Evolutionary conservation across 1,140 invertebrate genomes (phyloP).

Genomic region (Drosophila carrolli): DNA sequence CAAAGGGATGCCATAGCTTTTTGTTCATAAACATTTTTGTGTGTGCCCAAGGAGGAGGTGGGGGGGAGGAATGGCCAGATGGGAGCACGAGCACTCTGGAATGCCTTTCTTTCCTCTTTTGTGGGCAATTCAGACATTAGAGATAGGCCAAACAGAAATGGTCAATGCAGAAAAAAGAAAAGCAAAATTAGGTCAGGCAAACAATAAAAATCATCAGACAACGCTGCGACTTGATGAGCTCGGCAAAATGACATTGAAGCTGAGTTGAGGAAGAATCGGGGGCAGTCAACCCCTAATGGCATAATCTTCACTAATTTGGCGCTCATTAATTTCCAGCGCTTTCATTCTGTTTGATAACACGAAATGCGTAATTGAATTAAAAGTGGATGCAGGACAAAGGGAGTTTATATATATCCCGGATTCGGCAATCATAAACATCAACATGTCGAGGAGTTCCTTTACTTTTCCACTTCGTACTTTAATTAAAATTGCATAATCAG

Average conservation of each 20-base stretch:
- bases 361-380: slow-evolving; percentile 81
- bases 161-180: slow-evolving; percentile 35
- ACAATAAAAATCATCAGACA: slow-evolving; percentile 81
- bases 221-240: slow-evolving; percentile 67
- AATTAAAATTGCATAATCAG: slow-evolving; percentile 73
- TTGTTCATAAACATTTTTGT: slow-evolving; percentile 70
- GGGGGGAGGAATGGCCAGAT: background rate
- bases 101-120: slow-evolving; percentile 52
- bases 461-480: slow-evolving; percentile 35
- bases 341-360: slow-evolving; percentile 54
- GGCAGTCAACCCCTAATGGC: slow-evolving; percentile 68
- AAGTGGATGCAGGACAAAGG: slow-evolving; percentile 54
- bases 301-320: slow-evolving; percentile 84
- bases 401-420: slow-evolving; percentile 1
- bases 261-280: background rate
- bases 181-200: slow-evolving; percentile 76
- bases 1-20: slow-evolving; percentile 62
- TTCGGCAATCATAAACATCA: slow-evolving; percentile 56
- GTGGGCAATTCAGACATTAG: slow-evolving; percentile 53
- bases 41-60: slow-evolving; percentile 28
- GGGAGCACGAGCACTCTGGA: slow-evolving; percentile 14
- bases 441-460: slow-evolving; percentile 40
- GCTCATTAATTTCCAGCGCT: slow-evolving; percentile 80
- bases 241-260: slow-evolving; percentile 31
- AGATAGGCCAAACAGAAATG: slow-evolving; percentile 36